phyloP scores from a whole-genome alignment of 2,888 invertebrate species.

The Drosophila nr. fundita region DNA sequence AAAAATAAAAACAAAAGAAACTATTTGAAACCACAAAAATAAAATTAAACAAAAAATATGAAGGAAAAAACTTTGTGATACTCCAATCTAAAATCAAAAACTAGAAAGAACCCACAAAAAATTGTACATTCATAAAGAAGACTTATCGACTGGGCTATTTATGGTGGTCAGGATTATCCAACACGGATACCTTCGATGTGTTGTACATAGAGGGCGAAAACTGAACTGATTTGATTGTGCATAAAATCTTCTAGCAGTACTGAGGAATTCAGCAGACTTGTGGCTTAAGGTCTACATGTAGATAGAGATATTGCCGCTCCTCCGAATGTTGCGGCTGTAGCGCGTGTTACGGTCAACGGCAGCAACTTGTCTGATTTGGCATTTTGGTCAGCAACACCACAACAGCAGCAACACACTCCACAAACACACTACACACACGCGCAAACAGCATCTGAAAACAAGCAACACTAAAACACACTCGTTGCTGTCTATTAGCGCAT shows the following conservation, averaged over 20 bases:
- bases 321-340: conserved; percentile 34
- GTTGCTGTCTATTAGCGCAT: conserved; percentile 67
- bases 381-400: conserved; percentile 27
- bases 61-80: neutral
- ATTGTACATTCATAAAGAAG: neutral
- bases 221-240: neutral
- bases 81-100: neutral
- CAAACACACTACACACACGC: conserved; percentile 10
- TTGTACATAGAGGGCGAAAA: neutral
- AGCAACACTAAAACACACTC: conserved; percentile 22
- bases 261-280: conserved; percentile 11
- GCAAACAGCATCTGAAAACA: neutral
- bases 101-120: neutral
- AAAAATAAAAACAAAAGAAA: neutral
- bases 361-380: conserved; percentile 37
- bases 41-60: neutral
- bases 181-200: neutral
- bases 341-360: conserved; percentile 56
- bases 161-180: neutral
- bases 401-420: conserved; percentile 22
- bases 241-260: neutral
- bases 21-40: neutral
- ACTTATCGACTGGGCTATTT: neutral
- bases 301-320: conserved; percentile 26
- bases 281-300: conserved; percentile 39